phyloP scores from a whole-genome alignment of 2,888 invertebrate species.

The Barypeithes pellucidus region DNA sequence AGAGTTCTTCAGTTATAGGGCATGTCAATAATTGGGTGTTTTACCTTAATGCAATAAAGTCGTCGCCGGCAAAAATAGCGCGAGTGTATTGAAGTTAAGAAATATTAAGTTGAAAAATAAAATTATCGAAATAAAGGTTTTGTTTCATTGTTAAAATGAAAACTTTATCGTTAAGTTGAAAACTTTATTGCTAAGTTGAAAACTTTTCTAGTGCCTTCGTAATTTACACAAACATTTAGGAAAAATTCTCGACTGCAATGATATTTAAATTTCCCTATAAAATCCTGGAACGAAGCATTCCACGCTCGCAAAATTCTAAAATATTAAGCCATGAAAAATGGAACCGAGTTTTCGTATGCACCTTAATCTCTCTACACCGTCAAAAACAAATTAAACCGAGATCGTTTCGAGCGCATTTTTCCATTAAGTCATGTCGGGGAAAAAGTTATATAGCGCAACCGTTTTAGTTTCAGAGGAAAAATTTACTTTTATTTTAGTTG shows the following conservation, averaged over 20 bases:
- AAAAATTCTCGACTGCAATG: not conserved
- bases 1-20: too few species aligned
- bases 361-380: constrained; percentile 44
- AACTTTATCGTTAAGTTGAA: too few species aligned
- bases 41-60: too few species aligned
- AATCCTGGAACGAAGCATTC: constrained; percentile 23
- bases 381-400: constrained; percentile 45
- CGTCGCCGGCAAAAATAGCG: too few species aligned
- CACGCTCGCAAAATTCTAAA: not conserved
- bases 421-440: constrained; percentile 19
- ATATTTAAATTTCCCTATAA: not conserved
- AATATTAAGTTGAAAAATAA: too few species aligned
- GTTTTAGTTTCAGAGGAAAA: constrained; percentile 1
- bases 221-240: too few species aligned
- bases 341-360: constrained; percentile 43
- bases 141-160: too few species aligned
- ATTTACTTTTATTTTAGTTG: not conserved
- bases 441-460: constrained; percentile 20
- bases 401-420: constrained; percentile 29
- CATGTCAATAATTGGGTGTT: too few species aligned
- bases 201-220: too few species aligned
- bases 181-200: too few species aligned
- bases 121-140: too few species aligned
- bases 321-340: constrained; percentile 40
- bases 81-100: too few species aligned